Conservation (phyloP, 2,888 invertebrate genomes). For the Yponomeuta malinellus region DNA sequence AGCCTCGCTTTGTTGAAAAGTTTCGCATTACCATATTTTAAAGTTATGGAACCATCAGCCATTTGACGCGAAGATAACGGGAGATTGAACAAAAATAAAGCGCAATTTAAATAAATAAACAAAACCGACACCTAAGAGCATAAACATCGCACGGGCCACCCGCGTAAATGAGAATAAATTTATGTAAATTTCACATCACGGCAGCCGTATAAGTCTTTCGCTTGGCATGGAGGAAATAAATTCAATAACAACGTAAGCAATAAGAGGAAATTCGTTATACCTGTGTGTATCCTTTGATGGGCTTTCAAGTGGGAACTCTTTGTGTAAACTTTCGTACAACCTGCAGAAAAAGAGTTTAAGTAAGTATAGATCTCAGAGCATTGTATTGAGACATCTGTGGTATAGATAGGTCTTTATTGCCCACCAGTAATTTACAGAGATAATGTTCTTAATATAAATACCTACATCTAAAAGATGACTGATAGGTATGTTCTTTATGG, state of each 20-base stretch:
- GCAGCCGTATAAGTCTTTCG: background rate
- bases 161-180: background rate
- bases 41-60: too few species aligned
- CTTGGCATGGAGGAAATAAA: background rate
- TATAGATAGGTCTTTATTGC: too few species aligned
- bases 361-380: background rate
- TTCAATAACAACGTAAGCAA: conserved; percentile 10
- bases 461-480: too few species aligned
- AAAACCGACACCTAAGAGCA: background rate
- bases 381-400: too few species aligned
- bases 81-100: background rate
- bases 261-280: conserved; percentile 69
- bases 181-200: background rate
- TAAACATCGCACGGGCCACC: conserved; percentile 1
- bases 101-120: background rate
- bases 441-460: too few species aligned
- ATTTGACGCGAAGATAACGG: background rate
- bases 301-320: conserved; percentile 98
- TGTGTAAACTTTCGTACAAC: conserved; percentile 97
- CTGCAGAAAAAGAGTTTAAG: conserved; percentile 61
- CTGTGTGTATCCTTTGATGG: conserved; percentile 98
- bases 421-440: too few species aligned
- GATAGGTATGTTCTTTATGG: too few species aligned
- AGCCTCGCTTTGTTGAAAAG: background rate
- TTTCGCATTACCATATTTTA: too few species aligned